A percentile compares a stretch with the other conserved stretches of the same genome.
Conservation (phyloP, 2,797 vertebrate species). For the Semaprochilodus insignis region DNA sequence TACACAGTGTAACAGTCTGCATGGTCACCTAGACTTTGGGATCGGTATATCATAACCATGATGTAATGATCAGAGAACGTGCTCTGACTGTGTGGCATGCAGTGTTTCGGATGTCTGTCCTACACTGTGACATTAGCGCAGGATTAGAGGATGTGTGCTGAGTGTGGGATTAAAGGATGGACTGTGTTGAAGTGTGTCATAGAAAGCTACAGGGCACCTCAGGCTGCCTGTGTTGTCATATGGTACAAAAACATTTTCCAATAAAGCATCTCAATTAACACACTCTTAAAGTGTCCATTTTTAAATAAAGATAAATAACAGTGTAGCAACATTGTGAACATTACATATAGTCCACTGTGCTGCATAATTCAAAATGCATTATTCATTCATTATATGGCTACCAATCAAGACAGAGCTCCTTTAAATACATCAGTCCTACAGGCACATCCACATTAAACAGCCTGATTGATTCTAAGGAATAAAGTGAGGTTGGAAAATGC, state of each 20-base stretch:
- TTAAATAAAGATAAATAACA: background rate
- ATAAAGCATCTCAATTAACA: background rate
- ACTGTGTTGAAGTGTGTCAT: background rate
- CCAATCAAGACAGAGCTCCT: no score
- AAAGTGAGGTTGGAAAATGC: no score
- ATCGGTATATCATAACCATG: conserved; percentile 27
- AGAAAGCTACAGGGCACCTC: background rate
- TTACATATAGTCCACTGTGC: no score
- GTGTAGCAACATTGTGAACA: background rate
- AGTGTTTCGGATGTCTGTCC: background rate
- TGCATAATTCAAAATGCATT: background rate
- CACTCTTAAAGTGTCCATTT: background rate
- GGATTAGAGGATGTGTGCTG: background rate
- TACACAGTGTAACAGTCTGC: conserved; percentile 20
- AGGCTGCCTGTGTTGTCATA: background rate
- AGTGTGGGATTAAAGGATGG: background rate
- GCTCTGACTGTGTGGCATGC: background rate
- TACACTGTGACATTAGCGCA: conserved; percentile 7
- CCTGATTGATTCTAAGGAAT: no score
- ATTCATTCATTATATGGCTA: no score
- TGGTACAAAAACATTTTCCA: background rate
- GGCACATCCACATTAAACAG: no score
- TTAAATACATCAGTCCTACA: no score
- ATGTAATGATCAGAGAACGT: conserved; percentile 18
- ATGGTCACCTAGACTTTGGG: conserved; percentile 15